Base-by-base conservation (phyloP, 2,888 invertebrate species). In the Plemyria rubiginata region DNA sequence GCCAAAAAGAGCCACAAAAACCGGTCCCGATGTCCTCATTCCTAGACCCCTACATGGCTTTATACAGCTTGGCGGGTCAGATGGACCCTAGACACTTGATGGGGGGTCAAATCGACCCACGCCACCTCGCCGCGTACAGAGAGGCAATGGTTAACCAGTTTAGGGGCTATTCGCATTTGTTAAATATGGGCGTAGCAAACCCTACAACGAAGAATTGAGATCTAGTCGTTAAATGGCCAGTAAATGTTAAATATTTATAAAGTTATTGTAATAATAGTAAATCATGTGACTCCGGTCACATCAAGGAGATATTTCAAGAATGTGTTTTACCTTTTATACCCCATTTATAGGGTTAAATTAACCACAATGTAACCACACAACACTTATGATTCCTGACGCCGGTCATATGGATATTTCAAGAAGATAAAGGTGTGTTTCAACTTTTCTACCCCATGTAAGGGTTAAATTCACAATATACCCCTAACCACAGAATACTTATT, bases 131-230 rank as follows among this genome's bases (percentile, higher is more conserved):
- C 0, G 79, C 88, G 73, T 92, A 92, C 56, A 76, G 91, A n/a
- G 91, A 93, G 49, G 72, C 91, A 0, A 81, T 93, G 84, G 83
- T 86, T 0, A 85, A 79, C 13, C 90, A 91, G 60, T 83, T 90
- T 13, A 72, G 88, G 36, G 80, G 84, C 0, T 92, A 91, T 65
- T 78, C 86, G 0, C 84, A 85, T 0, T 70, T 92, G 0, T 43
- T 90, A 0, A 88, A 86, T 49, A 76, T 87, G 61, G 87, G 88
- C 0, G 75, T 78, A 0, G 73, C 65, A 8, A 88, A 91, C 11
- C 92, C 92, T 2, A 91, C 92, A 71, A 92, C 91, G 74, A 92
- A 91, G 65, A 90, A 90, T 81, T 92, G 79, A 75, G 15, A 13
- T 22, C 36, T 55, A 56, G 32, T 76, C 78, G 15, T 13, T 15